Evolutionary conservation across 2,888 invertebrate species (phyloP), one percentile per base, ranked within the genome.

Genomic region (Amiota mariae): DNA sequence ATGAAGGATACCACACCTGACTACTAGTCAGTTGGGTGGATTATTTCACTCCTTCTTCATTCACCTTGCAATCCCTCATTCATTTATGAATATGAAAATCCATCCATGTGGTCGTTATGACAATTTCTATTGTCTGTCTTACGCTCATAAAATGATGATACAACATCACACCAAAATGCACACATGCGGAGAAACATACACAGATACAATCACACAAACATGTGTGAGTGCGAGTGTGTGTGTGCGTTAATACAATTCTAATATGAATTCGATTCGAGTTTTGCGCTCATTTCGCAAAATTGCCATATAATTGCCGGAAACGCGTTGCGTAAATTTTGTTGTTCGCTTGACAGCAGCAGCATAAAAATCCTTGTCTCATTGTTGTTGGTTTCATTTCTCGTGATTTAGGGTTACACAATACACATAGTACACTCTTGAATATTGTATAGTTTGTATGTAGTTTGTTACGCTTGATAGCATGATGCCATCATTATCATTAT

Each of bases 51-150:
- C 66, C 75, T 64, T 15, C 12, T 12, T 15, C 24, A 8, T 13
- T 70, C 71, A 71, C 64, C 51, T 57, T 48, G 67, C 67, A 67
- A 57, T 12, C 51, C 20, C 48, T 18, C 66, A n/a, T 6, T 47
- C 67, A 54, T 36, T 36, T 36, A 36, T 36, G 36, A 36, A 2
- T 2, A 2, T 36, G 61, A 71, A 78, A 86, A 84, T 83, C 73
- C 77, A 78, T 77, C 73, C 85, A 87, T 86, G 82, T 84, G 86
- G 85, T 86, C 86, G 87, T 85, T 86, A 87, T 87, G 85, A 86
- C 86, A 85, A 87, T 82, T 72, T 68, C 51, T 64, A 54, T 70
- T 73, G 48, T 72, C 59, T 36, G 70, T 59, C 36, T 6, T 36
- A 57, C 56, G 20, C 73, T 47, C 66, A 71, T 72, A 57, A 51